Conservation (phyloP, 2,888 invertebrate species). For the Tortricodes alternella region DNA sequence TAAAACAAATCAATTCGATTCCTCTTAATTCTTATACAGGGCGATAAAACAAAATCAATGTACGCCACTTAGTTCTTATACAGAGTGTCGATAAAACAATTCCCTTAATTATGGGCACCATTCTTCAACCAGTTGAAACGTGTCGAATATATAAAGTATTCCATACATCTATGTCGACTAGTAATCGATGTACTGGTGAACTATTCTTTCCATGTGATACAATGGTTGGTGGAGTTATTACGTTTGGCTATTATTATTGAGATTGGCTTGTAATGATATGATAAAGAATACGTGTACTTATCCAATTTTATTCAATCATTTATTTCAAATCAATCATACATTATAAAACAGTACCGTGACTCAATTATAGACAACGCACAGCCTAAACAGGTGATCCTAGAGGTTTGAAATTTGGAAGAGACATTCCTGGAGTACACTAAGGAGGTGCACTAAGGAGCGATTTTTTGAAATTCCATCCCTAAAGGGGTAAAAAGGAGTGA, state of each 20-base stretch:
- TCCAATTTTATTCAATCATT: background rate
- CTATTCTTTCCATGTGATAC: constrained; percentile 40
- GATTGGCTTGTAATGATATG: background rate
- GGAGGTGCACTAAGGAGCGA: too few relatives aligned
- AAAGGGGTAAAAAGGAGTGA: too few relatives aligned
- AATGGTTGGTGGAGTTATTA: constrained; percentile 42
- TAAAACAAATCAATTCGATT: too few relatives aligned
- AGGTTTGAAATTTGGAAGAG: too few relatives aligned
- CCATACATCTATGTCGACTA: constrained; percentile 44
- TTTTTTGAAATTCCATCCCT: too few relatives aligned
- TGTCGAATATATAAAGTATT: constrained; percentile 38
- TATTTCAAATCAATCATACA: too few relatives aligned
- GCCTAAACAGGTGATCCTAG: too few relatives aligned
- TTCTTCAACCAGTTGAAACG: constrained; percentile 33
- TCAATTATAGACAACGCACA: too few relatives aligned
- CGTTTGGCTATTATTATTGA: constrained; percentile 30
- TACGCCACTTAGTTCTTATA: background rate
- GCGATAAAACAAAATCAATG: background rate
- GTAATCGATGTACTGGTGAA: constrained; percentile 35
- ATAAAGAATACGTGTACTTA: too few relatives aligned
- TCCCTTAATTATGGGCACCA: constrained; percentile 32
- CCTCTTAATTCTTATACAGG: too few relatives aligned
- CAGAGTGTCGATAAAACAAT: background rate
- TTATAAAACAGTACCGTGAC: too few relatives aligned
- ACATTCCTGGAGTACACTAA: too few relatives aligned